Evolutionary conservation across 2,888 invertebrate species (phyloP).

Genomic region (Cyclophora albipunctata): DNA sequence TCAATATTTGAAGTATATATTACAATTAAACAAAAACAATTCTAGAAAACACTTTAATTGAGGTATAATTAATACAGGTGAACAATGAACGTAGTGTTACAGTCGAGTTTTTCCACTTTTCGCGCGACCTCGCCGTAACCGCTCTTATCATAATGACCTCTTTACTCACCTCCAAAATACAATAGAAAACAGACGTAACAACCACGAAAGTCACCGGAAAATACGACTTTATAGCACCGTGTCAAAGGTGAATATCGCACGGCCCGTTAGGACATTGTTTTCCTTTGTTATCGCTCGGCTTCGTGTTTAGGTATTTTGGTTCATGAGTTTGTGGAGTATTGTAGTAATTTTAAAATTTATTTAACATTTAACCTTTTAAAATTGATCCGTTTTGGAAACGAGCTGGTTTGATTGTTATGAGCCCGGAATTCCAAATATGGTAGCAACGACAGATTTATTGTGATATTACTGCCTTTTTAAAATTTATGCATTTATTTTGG

Average conservation of each 20-base stretch:
- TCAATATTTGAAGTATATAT: too few relatives aligned
- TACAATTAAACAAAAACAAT: too few relatives aligned
- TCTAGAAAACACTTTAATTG: too few relatives aligned
- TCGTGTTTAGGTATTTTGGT: conserved; percentile 51
- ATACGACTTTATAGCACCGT: conserved; percentile 19
- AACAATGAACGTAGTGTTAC: conserved; percentile 2
- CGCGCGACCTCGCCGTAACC: conserved; percentile 52
- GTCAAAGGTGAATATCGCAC: conserved; percentile 24
- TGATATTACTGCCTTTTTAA: too few relatives aligned
- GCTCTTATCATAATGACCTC: conserved; percentile 65
- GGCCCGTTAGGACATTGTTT: conserved; percentile 25
- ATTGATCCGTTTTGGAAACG: too few relatives aligned
- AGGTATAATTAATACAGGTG: background rate
- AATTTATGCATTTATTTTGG: too few relatives aligned
- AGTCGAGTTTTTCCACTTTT: conserved; percentile 46
- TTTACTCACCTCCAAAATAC: conserved; percentile 43
- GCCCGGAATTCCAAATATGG: background rate
- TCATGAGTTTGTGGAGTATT: conserved; percentile 35
- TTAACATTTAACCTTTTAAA: conserved; percentile 1
- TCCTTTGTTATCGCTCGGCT: conserved; percentile 49
- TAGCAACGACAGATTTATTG: background rate
- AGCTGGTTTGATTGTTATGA: background rate
- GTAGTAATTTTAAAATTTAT: conserved; percentile 20
- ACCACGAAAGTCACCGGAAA: conserved; percentile 11
- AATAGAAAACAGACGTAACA: conserved; percentile 31